These are phyloP conservation scores for Poecilus cupreus DNA, from an alignment of 2,888 invertebrate genomes.

Conservation along the genomic window DNA sequence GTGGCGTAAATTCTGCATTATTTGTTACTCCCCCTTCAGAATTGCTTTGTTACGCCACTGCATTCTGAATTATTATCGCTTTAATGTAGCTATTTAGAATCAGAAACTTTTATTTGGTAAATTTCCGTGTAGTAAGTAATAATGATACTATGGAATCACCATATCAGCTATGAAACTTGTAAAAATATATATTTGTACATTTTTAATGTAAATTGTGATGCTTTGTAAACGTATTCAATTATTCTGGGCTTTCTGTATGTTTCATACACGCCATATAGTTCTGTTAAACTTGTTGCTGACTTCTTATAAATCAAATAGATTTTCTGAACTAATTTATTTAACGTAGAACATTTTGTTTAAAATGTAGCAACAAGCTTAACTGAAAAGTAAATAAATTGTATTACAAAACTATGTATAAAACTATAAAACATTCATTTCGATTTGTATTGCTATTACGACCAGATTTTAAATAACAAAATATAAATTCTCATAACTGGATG, in stretches of 20 bases:
- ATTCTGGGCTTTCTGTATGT: slow-evolving; percentile 4
- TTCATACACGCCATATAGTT: background rate
- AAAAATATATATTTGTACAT: slow-evolving; percentile 49
- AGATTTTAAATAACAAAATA: background rate
- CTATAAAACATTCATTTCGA: background rate
- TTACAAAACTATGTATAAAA: background rate
- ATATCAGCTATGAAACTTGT: slow-evolving; percentile 59
- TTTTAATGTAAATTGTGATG: slow-evolving; percentile 26
- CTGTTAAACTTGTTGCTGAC: slow-evolving; percentile 33
- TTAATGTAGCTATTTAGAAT: background rate
- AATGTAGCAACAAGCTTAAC: background rate
- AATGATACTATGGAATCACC: slow-evolving; percentile 60
- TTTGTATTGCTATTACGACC: background rate
- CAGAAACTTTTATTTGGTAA: background rate
- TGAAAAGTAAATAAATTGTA: background rate
- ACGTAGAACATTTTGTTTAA: background rate
- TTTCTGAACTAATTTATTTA: too few relatives aligned
- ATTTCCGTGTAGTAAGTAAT: slow-evolving; percentile 53
- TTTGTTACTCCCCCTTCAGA: background rate
- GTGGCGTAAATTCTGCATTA: background rate
- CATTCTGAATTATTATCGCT: background rate
- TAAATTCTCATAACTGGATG: background rate
- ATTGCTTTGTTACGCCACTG: background rate
- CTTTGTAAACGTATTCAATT: background rate
- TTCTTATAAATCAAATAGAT: too few relatives aligned